Conservation (phyloP, 1,140 invertebrate species). For the Dreissena rostriformis region DNA sequence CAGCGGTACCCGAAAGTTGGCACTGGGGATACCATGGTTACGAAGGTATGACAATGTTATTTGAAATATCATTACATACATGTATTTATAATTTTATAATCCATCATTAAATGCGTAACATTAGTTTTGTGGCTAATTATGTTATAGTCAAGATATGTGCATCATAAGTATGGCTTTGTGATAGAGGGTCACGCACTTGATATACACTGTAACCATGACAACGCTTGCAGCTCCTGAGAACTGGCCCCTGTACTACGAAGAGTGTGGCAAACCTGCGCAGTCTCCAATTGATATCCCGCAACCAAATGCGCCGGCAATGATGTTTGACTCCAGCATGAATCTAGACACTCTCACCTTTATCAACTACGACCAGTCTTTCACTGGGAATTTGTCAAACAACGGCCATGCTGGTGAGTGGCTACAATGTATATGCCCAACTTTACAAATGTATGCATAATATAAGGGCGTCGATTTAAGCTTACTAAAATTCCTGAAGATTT, state of each 20-base stretch:
- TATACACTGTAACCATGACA: too few relatives aligned
- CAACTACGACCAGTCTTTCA: slow-evolving; percentile 35
- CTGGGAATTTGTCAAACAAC: slow-evolving; percentile 43
- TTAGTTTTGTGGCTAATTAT: too few relatives aligned
- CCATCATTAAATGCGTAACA: too few relatives aligned
- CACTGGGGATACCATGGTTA: too few relatives aligned
- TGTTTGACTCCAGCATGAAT: slow-evolving; percentile 1
- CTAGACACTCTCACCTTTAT: slow-evolving; percentile 37
- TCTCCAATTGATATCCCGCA: slow-evolving; percentile 53
- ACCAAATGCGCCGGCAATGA: neutral
- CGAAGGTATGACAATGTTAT: too few relatives aligned
- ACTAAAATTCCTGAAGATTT: neutral
- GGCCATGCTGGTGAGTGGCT: slow-evolving; percentile 50
- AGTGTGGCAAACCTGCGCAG: slow-evolving; percentile 24
- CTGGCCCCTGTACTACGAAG: slow-evolving; percentile 37
- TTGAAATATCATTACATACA: too few relatives aligned
- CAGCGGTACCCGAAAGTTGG: too few relatives aligned
- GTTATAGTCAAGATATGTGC: too few relatives aligned
- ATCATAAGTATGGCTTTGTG: too few relatives aligned
- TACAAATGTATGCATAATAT: neutral
- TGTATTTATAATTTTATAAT: too few relatives aligned
- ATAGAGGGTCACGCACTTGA: too few relatives aligned
- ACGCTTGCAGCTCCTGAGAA: slow-evolving; percentile 2
- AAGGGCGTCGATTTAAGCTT: too few relatives aligned
- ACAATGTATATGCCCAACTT: neutral